Evolutionary conservation across 2,113 vertebrate species (phyloP), one percentile per base, ranked within the genome.

Genomic region (Malaclemys terrapin): DNA sequence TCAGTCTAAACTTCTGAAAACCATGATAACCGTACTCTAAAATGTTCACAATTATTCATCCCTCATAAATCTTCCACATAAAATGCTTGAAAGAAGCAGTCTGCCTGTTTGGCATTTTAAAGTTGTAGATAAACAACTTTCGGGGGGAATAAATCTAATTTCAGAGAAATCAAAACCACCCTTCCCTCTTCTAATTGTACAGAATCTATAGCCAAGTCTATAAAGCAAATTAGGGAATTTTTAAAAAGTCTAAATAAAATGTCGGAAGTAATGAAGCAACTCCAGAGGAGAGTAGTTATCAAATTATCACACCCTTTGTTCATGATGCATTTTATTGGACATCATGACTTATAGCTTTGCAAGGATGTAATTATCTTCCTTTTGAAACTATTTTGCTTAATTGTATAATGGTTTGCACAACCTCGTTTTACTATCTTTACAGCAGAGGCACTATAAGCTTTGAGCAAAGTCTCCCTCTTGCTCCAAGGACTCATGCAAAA

Each of bases 71-170:
- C 65, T 56, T 53, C 92, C 52, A 2, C n/a, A 57, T 38, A n/a
- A 96, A 93, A 94, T 84, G 16, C 84, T 92, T n/a, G 35, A 72
- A 93, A 75, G 93, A 90, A 87, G 49, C 57, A 90, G 31, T 84
- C 84, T 86, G 59, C 80, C 27, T 49, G 85, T 79, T 93, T 89
- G 80, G 80, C 29, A 0, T 80, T 91, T 95, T 91, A 91, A 69
- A 93, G 91, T 84, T 47, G 8, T 78, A 72, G 47, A 53, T 31
- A 35, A 92, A 49, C 22, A 19, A 59, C 45, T 13, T 92, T 93
- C 9, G 0, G 59, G 53, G 65, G 8, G 24, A 92, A 85, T 31
- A 89, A 42, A 38, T 80, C 52, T 79, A 38, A 14, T 84, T 93
- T 82, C 91, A 93, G 80, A 59, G 45, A 25, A 84, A 45, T 80